Evolutionary conservation across 2,113 vertebrate species (phyloP).

Genomic region (Clarias magur): DNA sequence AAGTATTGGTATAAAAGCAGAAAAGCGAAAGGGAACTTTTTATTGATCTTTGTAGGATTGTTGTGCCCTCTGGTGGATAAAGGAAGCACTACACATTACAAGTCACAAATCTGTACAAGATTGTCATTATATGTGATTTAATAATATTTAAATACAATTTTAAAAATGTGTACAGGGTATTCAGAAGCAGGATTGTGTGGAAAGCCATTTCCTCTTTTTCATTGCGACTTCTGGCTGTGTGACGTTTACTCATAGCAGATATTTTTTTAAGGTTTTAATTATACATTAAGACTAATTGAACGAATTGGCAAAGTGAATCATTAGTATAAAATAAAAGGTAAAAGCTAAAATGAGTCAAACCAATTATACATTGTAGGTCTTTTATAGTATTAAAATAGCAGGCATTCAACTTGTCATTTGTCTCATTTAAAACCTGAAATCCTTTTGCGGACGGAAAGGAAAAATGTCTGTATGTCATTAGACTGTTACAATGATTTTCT

Average conservation of each 20-base stretch:
- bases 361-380: not conserved
- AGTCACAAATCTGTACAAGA: not conserved
- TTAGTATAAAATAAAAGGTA: not conserved
- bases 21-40: not conserved
- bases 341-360: not conserved
- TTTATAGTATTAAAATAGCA: conserved; percentile 1
- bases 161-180: not conserved
- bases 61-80: conserved; percentile 7
- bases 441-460: not conserved
- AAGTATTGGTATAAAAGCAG: not conserved
- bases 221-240: not conserved
- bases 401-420: not conserved
- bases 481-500: not conserved
- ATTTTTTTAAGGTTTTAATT: not conserved
- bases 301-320: conserved; percentile 9
- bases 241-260: not conserved
- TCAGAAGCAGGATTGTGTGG: not conserved
- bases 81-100: not conserved
- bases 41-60: not conserved
- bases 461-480: not conserved
- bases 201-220: not conserved
- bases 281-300: not conserved
- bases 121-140: not conserved
- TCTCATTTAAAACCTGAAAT: not conserved
- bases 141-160: not conserved